Conservation (phyloP, 2,888 invertebrate species). For the Cyaniris semiargus region DNA sequence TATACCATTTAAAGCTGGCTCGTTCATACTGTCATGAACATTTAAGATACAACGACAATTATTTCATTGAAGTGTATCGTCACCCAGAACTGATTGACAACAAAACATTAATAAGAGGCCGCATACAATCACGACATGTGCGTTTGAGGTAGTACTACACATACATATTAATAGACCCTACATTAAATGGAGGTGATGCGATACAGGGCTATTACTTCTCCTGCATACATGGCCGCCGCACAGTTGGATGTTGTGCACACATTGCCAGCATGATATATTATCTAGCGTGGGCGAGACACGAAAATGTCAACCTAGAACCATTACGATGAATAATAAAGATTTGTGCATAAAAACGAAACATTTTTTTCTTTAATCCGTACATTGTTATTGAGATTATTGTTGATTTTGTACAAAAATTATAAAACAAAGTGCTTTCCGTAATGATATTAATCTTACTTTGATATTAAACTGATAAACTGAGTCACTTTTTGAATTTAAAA, state of each 20-base stretch:
- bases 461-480: conserved; percentile 2
- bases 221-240: neutral
- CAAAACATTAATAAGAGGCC: conserved; percentile 16
- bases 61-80: conserved; percentile 10
- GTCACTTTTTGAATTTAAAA: conserved; percentile 8
- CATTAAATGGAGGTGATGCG: neutral
- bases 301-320: conserved; percentile 8
- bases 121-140: conserved; percentile 15
- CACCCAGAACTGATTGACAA: conserved; percentile 3
- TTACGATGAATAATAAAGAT: conserved; percentile 8
- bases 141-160: neutral
- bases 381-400: neutral
- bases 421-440: neutral
- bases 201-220: neutral
- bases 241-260: neutral
- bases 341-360: conserved; percentile 5
- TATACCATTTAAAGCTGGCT: conserved; percentile 8
- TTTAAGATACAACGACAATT: too few species aligned
- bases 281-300: conserved; percentile 8
- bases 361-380: neutral
- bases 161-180: neutral
- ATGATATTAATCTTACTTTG: conserved; percentile 4
- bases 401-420: neutral
- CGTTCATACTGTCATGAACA: conserved; percentile 3
- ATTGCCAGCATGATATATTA: conserved; percentile 3